These are phyloP conservation scores for Ditylenchus weischeri DNA, from an alignment of 2,888 invertebrate genomes.

Conservation along the genomic window DNA sequence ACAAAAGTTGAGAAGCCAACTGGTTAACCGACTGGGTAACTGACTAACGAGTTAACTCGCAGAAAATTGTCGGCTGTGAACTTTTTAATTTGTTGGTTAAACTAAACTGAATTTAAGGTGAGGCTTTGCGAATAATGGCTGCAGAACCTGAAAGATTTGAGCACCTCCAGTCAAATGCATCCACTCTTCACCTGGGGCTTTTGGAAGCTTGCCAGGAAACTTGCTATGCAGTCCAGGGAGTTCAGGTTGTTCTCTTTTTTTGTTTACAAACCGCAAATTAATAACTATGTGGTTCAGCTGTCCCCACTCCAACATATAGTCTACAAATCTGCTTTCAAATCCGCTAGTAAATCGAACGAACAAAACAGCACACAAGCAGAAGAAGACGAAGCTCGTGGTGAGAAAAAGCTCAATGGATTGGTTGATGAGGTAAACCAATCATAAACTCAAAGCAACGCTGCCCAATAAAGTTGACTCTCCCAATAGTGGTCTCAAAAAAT, in stretches of 20 bases:
- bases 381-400: conserved; percentile 27
- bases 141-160: conserved; percentile 49
- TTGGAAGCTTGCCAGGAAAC: conserved; percentile 36
- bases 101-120: conserved; percentile 26
- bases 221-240: conserved; percentile 38
- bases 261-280: background rate
- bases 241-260: conserved; percentile 14
- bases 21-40: no score
- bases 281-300: background rate
- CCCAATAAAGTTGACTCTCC: no score
- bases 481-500: no score
- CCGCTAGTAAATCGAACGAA: background rate
- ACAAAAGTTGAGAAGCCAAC: no score
- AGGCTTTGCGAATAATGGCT: conserved; percentile 54
- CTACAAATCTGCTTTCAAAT: background rate
- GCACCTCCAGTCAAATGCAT: conserved; percentile 35
- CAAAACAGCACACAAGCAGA: conserved; percentile 10
- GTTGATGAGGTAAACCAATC: conserved; percentile 41
- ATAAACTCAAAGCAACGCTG: no score
- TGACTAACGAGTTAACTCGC: no score
- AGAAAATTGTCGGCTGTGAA: no score
- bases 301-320: conserved; percentile 1
- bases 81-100: no score
- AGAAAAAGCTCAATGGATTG: conserved; percentile 41
- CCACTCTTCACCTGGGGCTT: conserved; percentile 36